These are phyloP conservation scores for Kryphioiulus occultus DNA, from an alignment of 2,888 invertebrate species.

Conservation along the genomic window DNA sequence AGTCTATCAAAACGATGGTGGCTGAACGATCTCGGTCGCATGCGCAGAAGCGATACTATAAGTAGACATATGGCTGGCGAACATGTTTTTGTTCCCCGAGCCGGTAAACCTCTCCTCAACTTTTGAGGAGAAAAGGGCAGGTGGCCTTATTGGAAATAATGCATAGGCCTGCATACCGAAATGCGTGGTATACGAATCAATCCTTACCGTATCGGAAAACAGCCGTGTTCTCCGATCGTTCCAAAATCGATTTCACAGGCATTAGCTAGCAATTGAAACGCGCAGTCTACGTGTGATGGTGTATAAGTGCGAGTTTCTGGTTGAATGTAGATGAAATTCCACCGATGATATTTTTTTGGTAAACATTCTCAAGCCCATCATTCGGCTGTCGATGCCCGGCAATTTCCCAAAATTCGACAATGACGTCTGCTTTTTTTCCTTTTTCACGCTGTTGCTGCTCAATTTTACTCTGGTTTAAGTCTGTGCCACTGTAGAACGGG, in stretches of 20 bases:
- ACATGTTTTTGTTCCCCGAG: background rate
- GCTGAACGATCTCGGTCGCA: background rate
- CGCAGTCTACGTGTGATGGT: background rate
- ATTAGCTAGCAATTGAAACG: background rate
- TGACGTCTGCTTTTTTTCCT: background rate
- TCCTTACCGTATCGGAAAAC: background rate
- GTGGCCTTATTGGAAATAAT: slow-evolving; percentile 35
- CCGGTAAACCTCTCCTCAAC: background rate
- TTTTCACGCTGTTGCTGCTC: too few relatives aligned
- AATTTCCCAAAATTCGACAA: background rate
- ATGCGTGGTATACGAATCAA: background rate
- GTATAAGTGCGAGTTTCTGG: background rate
- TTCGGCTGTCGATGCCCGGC: background rate
- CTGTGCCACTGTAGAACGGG: slow-evolving; percentile 97
- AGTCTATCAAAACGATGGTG: slow-evolving; percentile 14
- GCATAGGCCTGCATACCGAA: slow-evolving; percentile 21
- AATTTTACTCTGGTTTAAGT: slow-evolving; percentile 77
- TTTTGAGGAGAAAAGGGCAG: background rate
- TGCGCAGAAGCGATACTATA: slow-evolving; percentile 9
- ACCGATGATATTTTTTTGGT: background rate
- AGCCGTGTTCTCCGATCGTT: background rate
- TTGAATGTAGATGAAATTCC: background rate
- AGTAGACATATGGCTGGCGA: slow-evolving; percentile 31
- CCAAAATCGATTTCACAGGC: slow-evolving; percentile 2
- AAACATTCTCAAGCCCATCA: background rate